These are phyloP conservation scores for Apamea crenata DNA, from an alignment of 2,888 invertebrate species.

Conservation along the genomic window DNA sequence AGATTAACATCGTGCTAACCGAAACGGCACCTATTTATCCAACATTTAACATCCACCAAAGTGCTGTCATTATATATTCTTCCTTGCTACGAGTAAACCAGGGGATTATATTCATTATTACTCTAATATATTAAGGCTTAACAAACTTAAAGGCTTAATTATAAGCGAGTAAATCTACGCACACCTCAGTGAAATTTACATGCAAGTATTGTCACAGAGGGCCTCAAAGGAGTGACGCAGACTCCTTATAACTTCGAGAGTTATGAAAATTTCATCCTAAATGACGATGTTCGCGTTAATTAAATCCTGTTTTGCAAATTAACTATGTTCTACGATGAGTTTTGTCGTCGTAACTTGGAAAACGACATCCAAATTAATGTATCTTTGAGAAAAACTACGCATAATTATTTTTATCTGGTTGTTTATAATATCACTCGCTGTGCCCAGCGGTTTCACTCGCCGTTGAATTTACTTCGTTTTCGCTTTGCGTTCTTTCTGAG, in stretches of 20 bases:
- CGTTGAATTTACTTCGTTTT: not conserved
- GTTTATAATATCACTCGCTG: not conserved
- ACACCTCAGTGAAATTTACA: conserved; percentile 60
- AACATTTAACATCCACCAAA: conserved; percentile 58
- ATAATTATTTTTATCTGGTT: not conserved
- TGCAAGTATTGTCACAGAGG: conserved; percentile 58
- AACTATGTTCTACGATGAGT: conserved; percentile 25
- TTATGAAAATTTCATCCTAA: conserved; percentile 62
- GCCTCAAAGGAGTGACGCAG: conserved; percentile 38
- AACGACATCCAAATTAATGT: conserved; percentile 12
- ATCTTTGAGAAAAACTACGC: not conserved
- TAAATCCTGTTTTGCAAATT: conserved; percentile 59
- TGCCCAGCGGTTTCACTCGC: no score
- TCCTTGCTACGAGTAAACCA: conserved; percentile 56
- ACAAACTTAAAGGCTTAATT: conserved; percentile 73
- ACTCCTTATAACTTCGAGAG: conserved; percentile 56
- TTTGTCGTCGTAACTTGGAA: conserved; percentile 5
- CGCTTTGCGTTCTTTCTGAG: not conserved
- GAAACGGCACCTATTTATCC: conserved; percentile 37
- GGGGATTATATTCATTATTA: conserved; percentile 69
- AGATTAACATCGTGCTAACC: conserved; percentile 51
- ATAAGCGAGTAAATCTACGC: conserved; percentile 70
- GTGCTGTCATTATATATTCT: conserved; percentile 61
- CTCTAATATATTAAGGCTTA: conserved; percentile 70
- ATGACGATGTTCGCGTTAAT: conserved; percentile 56